Base-by-base conservation (phyloP, 2,888 invertebrate species). In the Drosophila tanythrix region DNA sequence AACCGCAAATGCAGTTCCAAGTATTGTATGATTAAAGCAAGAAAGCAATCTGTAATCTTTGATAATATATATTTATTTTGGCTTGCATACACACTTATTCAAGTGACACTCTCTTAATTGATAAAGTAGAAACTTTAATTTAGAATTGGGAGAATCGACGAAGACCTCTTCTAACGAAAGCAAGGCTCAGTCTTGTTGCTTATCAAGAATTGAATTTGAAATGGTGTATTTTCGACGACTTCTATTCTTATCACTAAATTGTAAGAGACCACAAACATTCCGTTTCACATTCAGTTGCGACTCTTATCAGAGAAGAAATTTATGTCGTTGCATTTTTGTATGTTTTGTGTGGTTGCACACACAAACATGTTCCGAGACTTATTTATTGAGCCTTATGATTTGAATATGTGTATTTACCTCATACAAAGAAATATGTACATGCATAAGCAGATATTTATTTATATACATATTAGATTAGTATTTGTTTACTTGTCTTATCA, bases 221-320 rank as follows among this genome's bases (percentile, higher is more conserved):
- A 53, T 69, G 48, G 21, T 48, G 11, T 36, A 51, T 35, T 46
- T 53, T 56, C 33, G 13, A 18, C 15, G 51, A 35, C 13, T 29
- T 33, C 27, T 25, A 40, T 50, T 27, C 38, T 61, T 70, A 69
- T 70, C 70, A 48, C 27, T 29, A 2, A 13, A 31, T 8, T 40
- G 25, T 40, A 33, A 38, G 18, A 53, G 38, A 80, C 78, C 85
- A 53, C 81, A 85, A 82, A 85, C 52, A 74, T 55, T 67, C 57
- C 46, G 25, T 67, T 63, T 63, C 60, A 43, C 27, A 67, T 48
- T 50, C 38, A 29, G 31, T 55, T 55, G 21, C 25, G 2, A 33
- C 40, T 15, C 40, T 62, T 62, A 73, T 68, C 68, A 46, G 29
- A 46, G 29, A 5, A 33, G 13, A 10, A 21, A 18, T 29, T 63